A percentile compares a stretch with the other conserved stretches of the same genome.
Evolutionary conservation across 2,797 vertebrate genomes (phyloP).

Genomic region (Nyctibius grandis): DNA sequence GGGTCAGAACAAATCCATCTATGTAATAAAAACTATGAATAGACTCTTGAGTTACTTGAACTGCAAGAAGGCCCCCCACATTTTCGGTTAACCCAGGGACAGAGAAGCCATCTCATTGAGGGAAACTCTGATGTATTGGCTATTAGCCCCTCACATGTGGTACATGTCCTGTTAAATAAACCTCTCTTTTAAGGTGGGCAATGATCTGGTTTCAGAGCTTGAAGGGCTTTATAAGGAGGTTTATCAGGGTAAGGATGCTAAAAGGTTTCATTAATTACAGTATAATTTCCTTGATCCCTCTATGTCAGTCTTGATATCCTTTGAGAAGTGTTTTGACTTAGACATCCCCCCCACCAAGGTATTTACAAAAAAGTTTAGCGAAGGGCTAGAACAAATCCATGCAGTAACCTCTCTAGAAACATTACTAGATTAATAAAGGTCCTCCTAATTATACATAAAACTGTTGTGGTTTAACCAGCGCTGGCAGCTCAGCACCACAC

Average conservation of each 20-base stretch:
- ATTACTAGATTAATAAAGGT: neutral
- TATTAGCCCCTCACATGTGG: neutral
- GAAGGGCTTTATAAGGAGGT: neutral
- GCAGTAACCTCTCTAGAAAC: neutral
- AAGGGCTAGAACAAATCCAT: neutral
- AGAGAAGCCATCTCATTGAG: neutral
- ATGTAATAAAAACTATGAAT: neutral
- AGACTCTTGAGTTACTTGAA: neutral
- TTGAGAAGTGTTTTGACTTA: neutral
- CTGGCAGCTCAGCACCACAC: too few species aligned
- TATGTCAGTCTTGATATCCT: neutral
- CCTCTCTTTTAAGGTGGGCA: neutral
- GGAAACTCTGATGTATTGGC: neutral
- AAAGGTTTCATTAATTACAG: neutral
- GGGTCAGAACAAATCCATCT: neutral
- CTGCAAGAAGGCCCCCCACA: neutral
- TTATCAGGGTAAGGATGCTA: neutral
- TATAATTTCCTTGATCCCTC: neutral
- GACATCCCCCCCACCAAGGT: rapidly evolving
- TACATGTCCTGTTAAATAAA: neutral
- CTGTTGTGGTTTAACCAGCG: too few species aligned
- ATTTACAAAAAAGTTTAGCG: neutral
- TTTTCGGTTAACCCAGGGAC: neutral
- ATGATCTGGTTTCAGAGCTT: neutral
- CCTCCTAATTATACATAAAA: too few species aligned